Evolutionary conservation across 2,888 invertebrate genomes (phyloP).

Genomic region (Therioaphis trifolii): DNA sequence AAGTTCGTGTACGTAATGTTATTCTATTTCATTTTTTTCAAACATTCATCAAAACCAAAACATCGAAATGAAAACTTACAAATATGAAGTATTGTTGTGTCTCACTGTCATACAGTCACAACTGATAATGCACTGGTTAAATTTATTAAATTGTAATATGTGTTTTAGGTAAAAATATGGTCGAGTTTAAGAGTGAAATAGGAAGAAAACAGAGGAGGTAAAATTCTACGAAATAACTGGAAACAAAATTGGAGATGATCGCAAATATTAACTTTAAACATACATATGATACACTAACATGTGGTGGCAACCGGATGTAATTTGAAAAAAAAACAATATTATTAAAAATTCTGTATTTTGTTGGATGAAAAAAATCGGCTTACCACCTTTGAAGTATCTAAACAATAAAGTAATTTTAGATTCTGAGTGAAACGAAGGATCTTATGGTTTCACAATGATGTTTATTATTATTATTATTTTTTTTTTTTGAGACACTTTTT

Average conservation of each 20-base stretch:
- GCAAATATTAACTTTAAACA: not conserved
- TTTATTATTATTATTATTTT: no score
- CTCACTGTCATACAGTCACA: not conserved
- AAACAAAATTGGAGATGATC: slow-evolving; percentile 20
- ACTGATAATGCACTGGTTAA: not conserved
- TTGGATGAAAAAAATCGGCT: no score
- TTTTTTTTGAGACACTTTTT: no score
- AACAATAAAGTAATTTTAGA: no score
- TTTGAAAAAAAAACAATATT: slow-evolving; percentile 22
- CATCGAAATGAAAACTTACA: not conserved
- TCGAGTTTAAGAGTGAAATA: not conserved
- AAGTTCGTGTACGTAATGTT: not conserved
- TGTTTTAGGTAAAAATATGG: not conserved
- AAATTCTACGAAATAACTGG: not conserved
- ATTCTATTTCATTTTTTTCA: slow-evolving; percentile 1
- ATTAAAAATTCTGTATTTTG: no score
- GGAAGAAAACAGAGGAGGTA: not conserved
- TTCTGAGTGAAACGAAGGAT: no score
- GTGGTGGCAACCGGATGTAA: slow-evolving; percentile 1
- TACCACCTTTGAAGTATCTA: no score
- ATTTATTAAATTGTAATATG: not conserved
- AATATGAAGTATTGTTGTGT: no score
- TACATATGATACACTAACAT: not conserved
- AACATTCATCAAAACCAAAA: slow-evolving; percentile 13
- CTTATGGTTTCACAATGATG: no score